Base-by-base conservation (phyloP, 2,888 invertebrate genomes). In the Pollenia amentaria region DNA sequence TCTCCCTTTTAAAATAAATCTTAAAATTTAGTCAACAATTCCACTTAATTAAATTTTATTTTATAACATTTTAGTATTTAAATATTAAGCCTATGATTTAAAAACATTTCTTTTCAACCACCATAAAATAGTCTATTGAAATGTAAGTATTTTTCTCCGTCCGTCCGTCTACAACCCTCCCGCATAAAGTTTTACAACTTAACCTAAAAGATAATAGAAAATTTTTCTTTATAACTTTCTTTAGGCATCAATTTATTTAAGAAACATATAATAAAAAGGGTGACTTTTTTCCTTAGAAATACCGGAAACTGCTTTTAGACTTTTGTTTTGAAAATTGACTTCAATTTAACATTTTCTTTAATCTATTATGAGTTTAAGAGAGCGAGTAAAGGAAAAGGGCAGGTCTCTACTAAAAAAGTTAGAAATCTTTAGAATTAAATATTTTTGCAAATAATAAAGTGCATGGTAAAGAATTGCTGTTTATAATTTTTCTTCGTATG, bases 221-320 rank as follows among this genome's bases (percentile, higher is more conserved):
- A 72, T 48, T 12, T 21, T 29, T 60, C 73, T 21, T 69, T 62
- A 9, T 6, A 60, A 75, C 29, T 67, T 60, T 46, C 78, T 10
- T 72, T 72, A 21, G 18, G 48, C 65, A 67, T 65, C 64, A 46
- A n/a, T 78, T 77, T 77, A 57, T 8, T 65, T 65, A 14, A 60
- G 60, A 14, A 51, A 78, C 21, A 69, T 57, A 16, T 51, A 60
- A 12, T 12, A 18, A 80, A 46, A 65, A 46, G 64, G 77, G 55
- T 57, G 67, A 55, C 67, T 48, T 78, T 14, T n/a, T 44, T 60
- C 8, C 48, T 16, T 29, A 64, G 40, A 53, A 38, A n/a, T 40
- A 60, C 16, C 21, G 42, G 73, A 81, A 42, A 46, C 21, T 69
- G 60, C 21, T 46, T 38, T 18, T 6, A 62, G 62, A 44, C 40